Base-by-base conservation (phyloP, 2,797 vertebrate species). In the Borostomias antarcticus region DNA sequence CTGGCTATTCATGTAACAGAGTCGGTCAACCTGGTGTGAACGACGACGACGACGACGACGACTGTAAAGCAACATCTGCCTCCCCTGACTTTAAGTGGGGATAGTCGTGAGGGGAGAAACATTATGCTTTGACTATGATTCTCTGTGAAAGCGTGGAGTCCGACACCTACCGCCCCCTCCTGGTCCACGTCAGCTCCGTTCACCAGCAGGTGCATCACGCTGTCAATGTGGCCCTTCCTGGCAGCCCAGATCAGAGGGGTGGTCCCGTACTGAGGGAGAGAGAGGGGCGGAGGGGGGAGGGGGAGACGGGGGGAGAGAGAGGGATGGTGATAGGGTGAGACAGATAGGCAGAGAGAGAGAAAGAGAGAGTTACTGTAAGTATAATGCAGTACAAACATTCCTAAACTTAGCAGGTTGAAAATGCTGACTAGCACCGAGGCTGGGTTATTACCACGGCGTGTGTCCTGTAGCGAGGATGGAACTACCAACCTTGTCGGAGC, bases 111-210 rank as follows among this genome's bases (percentile, higher is more conserved):
- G n/a, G n/a, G n/a, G n/a, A n/a, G n/a, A n/a, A n/a, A n/a, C n/a
- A n/a, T n/a, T n/a, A n/a, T n/a, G n/a, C n/a, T n/a, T n/a, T n/a
- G n/a, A n/a, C n/a, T n/a, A n/a, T n/a, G 40, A 17, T 43, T 17
- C 15, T 43, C 13, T 43, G 7, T 43, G 40, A n/a, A 17, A 4
- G 40, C 21, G 54, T 21, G 6, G 17, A 29, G 23, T 35, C 28
- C 40, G 13, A 13, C 53, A 92, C 95, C 86, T 85, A 98, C 97
- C 50, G 96, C 96, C 86, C 98, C 98, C 85, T 98, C 98, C 72
- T 99, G 98, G 85, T 99, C 97, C 52, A 98, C 95, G 73, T 99
- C 96, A 21, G 97, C 97, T 57, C 95, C 96, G 60, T 95, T 95
- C 66, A 95, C 94, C 74, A 99, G 77, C 45, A 99, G 90, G 72